phyloP scores from a whole-genome alignment of 2,113 vertebrate genomes.

The Zapus hudsonius region DNA sequence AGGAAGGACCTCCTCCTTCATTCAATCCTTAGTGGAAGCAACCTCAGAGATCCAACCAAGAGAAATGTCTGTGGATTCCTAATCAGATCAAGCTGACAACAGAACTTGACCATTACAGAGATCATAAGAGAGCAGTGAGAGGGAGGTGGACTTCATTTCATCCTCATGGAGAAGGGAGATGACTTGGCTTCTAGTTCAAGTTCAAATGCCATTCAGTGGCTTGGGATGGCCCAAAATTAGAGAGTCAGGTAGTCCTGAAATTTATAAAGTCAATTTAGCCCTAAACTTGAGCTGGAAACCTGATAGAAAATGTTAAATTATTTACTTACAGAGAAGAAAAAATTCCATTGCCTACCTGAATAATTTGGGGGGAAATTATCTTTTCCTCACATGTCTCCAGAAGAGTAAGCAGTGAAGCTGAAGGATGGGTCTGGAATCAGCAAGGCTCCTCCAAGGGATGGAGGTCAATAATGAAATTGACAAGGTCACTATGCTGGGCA shows the following conservation, averaged over 20 bases:
- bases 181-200: background rate
- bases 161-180: too few species aligned
- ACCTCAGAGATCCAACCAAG: too few species aligned
- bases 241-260: background rate
- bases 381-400: background rate
- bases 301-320: background rate
- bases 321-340: background rate
- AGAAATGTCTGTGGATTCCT: too few species aligned
- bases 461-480: background rate
- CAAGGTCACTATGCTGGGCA: background rate
- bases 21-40: too few species aligned
- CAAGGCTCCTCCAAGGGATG: background rate
- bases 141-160: background rate
- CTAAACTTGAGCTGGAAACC: conserved; percentile 1
- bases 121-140: background rate
- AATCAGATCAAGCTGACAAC: too few species aligned
- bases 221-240: background rate
- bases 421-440: background rate
- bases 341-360: background rate
- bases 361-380: background rate
- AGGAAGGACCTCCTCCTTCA: too few species aligned
- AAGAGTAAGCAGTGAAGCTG: background rate
- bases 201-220: background rate
- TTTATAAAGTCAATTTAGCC: background rate
- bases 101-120: too few species aligned